Evolutionary conservation across 2,888 invertebrate species (phyloP).

Genomic region (Harpalus rubripes): DNA sequence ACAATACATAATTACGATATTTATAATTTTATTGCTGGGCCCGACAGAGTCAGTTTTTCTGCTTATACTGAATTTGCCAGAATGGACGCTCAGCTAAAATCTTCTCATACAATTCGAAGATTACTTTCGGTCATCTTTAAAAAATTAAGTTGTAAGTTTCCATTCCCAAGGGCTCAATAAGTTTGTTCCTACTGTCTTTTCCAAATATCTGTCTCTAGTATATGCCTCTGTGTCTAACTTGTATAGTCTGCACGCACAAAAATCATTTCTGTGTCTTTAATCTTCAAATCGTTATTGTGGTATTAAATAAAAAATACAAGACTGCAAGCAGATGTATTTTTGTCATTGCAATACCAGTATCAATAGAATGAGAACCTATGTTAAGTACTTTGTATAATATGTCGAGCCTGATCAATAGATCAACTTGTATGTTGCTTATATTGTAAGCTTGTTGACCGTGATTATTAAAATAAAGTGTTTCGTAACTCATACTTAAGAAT

Average conservation of each 20-base stretch:
- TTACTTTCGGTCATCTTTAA: no score
- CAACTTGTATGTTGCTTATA: slow-evolving; percentile 71
- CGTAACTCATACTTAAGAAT: slow-evolving; percentile 54
- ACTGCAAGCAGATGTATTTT: slow-evolving; percentile 62
- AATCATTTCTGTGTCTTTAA: slow-evolving; percentile 58
- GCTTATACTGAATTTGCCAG: no score
- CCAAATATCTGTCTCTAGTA: slow-evolving; percentile 26
- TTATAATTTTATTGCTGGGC: no score
- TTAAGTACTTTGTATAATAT: slow-evolving; percentile 60
- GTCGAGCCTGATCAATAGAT: slow-evolving; percentile 61
- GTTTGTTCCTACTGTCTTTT: neutral
- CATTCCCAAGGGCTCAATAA: neutral
- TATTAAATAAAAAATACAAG: slow-evolving; percentile 61
- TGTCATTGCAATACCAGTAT: slow-evolving; percentile 53
- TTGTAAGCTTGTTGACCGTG: slow-evolving; percentile 73
- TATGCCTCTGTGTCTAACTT: slow-evolving; percentile 34
- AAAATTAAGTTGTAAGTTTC: no score
- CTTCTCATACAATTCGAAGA: no score
- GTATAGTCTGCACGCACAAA: slow-evolving; percentile 61
- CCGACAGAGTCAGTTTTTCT: no score
- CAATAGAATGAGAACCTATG: slow-evolving; percentile 46
- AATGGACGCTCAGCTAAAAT: no score
- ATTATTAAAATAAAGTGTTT: slow-evolving; percentile 72
- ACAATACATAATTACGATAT: no score
- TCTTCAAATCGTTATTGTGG: slow-evolving; percentile 54